A percentile compares a stretch with the other conserved stretches of the same genome.
Evolutionary conservation across 2,888 invertebrate genomes (phyloP).

Genomic region (Drosophila merina): DNA sequence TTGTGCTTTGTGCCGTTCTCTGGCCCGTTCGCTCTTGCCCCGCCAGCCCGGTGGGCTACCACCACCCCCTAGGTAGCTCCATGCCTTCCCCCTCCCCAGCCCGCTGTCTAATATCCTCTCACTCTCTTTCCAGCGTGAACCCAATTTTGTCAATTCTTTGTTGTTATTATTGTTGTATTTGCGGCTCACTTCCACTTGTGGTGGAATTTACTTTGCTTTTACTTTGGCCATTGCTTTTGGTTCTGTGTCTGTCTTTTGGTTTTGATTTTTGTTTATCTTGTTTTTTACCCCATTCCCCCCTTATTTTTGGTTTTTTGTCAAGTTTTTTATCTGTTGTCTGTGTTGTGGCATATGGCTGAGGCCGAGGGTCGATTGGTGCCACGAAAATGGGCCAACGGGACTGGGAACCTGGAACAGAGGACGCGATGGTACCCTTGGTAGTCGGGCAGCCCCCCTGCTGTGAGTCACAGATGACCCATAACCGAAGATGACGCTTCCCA

Average conservation of each 20-base stretch:
- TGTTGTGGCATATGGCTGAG: conserved; percentile 33
- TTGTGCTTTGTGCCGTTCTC: conserved; percentile 32
- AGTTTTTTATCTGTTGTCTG: conserved; percentile 61
- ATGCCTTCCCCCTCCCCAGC: conserved; percentile 10
- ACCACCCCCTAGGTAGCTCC: neutral
- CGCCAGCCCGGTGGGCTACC: neutral
- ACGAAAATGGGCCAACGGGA: conserved; percentile 57
- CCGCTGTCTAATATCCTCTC: neutral
- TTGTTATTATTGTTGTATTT: conserved; percentile 53
- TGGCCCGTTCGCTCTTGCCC: conserved; percentile 15
- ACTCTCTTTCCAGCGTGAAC: conserved; percentile 54
- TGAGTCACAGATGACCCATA: conserved; percentile 34
- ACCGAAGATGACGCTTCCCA: conserved; percentile 18
- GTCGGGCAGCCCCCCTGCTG: conserved; percentile 3
- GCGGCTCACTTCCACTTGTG: conserved; percentile 19
- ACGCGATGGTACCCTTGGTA: neutral
- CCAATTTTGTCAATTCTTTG: conserved; percentile 73
- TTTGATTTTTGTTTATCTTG: conserved; percentile 21
- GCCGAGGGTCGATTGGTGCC: conserved; percentile 32
- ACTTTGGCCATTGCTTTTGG: conserved; percentile 26
- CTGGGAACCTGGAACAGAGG: conserved; percentile 2
- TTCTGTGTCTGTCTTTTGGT: conserved; percentile 32
- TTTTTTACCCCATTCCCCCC: neutral
- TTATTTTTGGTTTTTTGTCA: conserved; percentile 29
- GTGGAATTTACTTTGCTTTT: conserved; percentile 27